Conservation (phyloP, 2,113 vertebrate species). For the Sus scrofa region DNA sequence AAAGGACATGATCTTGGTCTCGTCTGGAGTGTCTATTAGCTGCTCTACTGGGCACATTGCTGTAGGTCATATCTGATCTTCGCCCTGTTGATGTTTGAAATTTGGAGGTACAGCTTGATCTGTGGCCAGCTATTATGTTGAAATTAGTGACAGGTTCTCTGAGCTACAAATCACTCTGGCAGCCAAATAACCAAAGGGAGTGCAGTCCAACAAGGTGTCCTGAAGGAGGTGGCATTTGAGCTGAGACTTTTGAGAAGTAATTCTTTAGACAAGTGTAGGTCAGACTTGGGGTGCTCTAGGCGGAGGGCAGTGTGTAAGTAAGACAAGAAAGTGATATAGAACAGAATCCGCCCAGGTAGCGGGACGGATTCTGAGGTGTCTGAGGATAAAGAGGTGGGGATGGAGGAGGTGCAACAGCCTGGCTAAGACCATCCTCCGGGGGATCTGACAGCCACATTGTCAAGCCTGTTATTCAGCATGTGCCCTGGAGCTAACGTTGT, state of each 20-base stretch:
- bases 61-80: not conserved
- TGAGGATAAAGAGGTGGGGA: not conserved
- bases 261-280: not conserved
- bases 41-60: not conserved
- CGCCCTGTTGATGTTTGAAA: not conserved
- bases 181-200: not conserved
- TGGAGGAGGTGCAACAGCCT: not conserved
- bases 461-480: not conserved
- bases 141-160: not conserved
- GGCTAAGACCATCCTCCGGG: not conserved
- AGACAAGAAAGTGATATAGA: not conserved
- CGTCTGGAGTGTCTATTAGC: not conserved
- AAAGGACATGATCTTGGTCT: not conserved
- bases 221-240: not conserved
- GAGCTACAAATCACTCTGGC: not conserved
- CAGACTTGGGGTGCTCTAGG: not conserved
- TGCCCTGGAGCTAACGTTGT: not conserved
- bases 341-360: not conserved
- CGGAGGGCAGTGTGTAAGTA: not conserved
- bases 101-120: not conserved
- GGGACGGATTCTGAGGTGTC: not conserved
- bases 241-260: not conserved
- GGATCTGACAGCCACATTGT: not conserved
- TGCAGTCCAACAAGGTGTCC: not conserved
- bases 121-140: not conserved